These are phyloP conservation scores for Eupeodes luniger DNA, from an alignment of 2,888 invertebrate species.

Conservation along the genomic window DNA sequence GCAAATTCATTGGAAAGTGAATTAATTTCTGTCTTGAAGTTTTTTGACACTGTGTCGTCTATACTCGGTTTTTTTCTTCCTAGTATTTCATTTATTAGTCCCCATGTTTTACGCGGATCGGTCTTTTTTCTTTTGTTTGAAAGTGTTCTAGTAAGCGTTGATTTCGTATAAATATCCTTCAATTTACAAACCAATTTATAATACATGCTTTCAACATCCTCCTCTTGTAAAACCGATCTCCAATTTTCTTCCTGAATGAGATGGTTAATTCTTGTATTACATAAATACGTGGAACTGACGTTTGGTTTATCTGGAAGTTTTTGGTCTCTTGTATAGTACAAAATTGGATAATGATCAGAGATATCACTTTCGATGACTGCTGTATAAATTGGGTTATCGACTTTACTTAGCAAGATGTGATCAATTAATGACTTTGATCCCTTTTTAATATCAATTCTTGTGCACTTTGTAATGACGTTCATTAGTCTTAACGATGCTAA, in stretches of 20 bases:
- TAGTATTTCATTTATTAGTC: background rate
- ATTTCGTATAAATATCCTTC: background rate
- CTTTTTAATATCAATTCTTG: too few species aligned
- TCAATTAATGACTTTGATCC: background rate
- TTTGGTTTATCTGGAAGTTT: background rate
- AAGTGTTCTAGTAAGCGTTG: background rate
- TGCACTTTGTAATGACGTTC: too few species aligned
- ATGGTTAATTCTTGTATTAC: background rate
- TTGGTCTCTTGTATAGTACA: background rate
- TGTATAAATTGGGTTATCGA: background rate
- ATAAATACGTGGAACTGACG: background rate
- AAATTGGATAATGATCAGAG: background rate
- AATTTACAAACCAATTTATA: background rate
- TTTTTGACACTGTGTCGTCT: background rate
- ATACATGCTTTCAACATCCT: background rate
- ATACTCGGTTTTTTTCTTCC: background rate
- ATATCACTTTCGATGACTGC: background rate
- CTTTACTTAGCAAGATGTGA: background rate
- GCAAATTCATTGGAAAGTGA: background rate
- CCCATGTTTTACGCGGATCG: conserved; percentile 10
- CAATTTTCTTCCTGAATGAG: background rate
- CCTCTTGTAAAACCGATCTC: background rate
- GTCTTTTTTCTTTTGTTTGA: background rate
- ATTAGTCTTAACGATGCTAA: too few species aligned
- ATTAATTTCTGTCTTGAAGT: background rate